Evolutionary conservation across 2,888 invertebrate species (phyloP).

Genomic region (Spodoptera littoralis): DNA sequence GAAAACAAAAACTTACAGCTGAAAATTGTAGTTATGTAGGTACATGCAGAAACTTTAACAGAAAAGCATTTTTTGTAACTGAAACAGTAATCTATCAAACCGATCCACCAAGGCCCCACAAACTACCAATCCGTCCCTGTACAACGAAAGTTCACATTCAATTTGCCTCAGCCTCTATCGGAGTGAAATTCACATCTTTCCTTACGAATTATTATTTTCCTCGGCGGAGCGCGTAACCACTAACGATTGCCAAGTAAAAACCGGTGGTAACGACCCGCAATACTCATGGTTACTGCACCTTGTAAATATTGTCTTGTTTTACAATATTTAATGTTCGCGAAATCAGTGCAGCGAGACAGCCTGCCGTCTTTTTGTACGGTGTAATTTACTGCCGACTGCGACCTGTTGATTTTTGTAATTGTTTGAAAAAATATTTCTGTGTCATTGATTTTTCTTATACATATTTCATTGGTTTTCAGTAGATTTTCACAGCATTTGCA

Average conservation of each 20-base stretch:
- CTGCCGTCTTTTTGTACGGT: not conserved
- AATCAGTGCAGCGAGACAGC: constrained; percentile 27
- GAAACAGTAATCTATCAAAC: too few species aligned
- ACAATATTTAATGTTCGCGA: constrained; percentile 20
- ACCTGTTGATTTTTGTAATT: constrained; percentile 20
- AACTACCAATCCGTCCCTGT: too few species aligned
- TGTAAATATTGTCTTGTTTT: constrained; percentile 47
- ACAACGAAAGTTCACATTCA: constrained; percentile 78
- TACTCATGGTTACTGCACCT: constrained; percentile 50
- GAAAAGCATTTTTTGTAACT: too few species aligned
- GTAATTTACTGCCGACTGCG: constrained; percentile 23
- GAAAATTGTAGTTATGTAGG: too few species aligned
- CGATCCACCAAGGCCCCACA: too few species aligned
- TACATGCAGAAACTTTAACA: too few species aligned
- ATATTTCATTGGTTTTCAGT: too few species aligned
- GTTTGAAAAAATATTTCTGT: not conserved
- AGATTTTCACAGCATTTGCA: too few species aligned
- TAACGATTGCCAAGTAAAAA: constrained; percentile 66
- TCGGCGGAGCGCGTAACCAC: constrained; percentile 70
- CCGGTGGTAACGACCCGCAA: constrained; percentile 58
- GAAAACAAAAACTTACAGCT: too few species aligned
- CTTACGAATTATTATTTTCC: constrained; percentile 57
- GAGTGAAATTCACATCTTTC: constrained; percentile 71
- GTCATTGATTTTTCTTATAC: not conserved
- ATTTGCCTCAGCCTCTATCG: constrained; percentile 65